These are phyloP conservation scores for Paragorgia papillata DNA, from an alignment of 92 coral and sea anemone species.

Conservation along the genomic window DNA sequence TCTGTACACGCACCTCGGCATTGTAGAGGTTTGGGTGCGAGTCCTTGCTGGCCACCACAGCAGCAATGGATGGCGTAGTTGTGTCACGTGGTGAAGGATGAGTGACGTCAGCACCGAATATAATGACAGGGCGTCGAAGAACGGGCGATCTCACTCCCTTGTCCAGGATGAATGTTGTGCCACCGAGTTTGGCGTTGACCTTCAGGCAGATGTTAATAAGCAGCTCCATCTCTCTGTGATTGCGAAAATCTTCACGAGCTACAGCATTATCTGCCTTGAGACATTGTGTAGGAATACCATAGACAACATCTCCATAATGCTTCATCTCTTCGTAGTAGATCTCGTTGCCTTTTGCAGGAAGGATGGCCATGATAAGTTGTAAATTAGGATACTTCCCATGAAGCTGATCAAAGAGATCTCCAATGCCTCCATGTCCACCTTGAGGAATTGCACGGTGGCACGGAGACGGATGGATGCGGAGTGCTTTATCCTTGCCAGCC, in stretches of 20 bases:
- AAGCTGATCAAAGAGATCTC: constrained; percentile 42
- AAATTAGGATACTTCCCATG: constrained; percentile 26
- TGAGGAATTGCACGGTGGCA: not conserved
- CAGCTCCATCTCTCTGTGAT: constrained; percentile 59
- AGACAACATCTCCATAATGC: constrained; percentile 81
- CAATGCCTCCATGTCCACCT: constrained; percentile 35
- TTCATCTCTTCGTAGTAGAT: constrained; percentile 62
- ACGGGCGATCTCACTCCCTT: constrained; percentile 55
- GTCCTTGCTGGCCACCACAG: constrained; percentile 93
- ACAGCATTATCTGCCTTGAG: constrained; percentile 67
- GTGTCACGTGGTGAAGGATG: constrained; percentile 84
- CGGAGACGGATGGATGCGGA: constrained; percentile 9
- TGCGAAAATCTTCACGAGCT: constrained; percentile 5
- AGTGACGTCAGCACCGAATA: constrained; percentile 97
- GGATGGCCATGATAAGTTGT: constrained; percentile 71
- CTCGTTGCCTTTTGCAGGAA: constrained; percentile 53
- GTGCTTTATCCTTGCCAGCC: constrained; percentile 15
- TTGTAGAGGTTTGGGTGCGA: constrained; percentile 67
- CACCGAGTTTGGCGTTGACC: constrained; percentile 91
- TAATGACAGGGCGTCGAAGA: constrained; percentile 67
- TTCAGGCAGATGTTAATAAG: constrained; percentile 87
- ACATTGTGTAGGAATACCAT: constrained; percentile 90
- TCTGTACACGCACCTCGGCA: constrained; percentile 84
- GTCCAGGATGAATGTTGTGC: constrained; percentile 70
- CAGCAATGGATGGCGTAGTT: constrained; percentile 85